Percentiles rank a stretch among this genome's conserved stretches.
These are phyloP conservation scores for Cephus runcator DNA, from an alignment of 2,888 invertebrate species.

Conservation along the genomic window DNA sequence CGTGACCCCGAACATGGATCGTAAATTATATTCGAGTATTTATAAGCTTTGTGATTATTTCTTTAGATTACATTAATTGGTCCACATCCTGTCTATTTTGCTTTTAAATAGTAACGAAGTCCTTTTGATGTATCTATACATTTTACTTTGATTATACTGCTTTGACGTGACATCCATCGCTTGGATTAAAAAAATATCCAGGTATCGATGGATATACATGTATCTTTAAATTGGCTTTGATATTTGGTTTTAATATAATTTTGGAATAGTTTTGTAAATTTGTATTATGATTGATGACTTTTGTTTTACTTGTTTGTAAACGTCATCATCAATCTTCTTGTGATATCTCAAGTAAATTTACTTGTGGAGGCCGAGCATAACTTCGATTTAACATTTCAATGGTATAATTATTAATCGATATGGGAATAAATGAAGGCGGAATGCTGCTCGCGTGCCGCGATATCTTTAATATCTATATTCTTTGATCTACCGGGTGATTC, in stretches of 20 bases:
- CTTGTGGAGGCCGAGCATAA: background rate
- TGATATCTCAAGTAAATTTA: background rate
- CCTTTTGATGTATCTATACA: background rate
- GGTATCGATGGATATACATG: background rate
- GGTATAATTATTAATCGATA: conserved; percentile 20
- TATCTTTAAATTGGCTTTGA: background rate
- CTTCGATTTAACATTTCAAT: background rate
- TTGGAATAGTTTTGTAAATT: background rate
- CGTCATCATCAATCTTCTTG: background rate
- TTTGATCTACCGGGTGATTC: background rate
- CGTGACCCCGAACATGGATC: background rate
- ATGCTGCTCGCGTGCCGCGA: conserved; percentile 9
- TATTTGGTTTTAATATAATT: background rate
- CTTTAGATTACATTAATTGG: background rate
- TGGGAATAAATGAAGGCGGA: conserved; percentile 11
- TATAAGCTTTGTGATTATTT: background rate
- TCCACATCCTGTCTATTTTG: background rate
- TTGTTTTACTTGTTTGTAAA: background rate
- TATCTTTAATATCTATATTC: conserved; percentile 15
- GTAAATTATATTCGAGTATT: background rate
- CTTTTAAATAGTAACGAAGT: background rate
- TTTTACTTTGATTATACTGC: no score
- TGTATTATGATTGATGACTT: background rate
- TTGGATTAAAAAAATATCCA: no score
- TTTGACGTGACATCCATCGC: no score